Base-by-base conservation (phyloP, 2,113 vertebrate genomes). In the Forbesichthys agassizii region DNA sequence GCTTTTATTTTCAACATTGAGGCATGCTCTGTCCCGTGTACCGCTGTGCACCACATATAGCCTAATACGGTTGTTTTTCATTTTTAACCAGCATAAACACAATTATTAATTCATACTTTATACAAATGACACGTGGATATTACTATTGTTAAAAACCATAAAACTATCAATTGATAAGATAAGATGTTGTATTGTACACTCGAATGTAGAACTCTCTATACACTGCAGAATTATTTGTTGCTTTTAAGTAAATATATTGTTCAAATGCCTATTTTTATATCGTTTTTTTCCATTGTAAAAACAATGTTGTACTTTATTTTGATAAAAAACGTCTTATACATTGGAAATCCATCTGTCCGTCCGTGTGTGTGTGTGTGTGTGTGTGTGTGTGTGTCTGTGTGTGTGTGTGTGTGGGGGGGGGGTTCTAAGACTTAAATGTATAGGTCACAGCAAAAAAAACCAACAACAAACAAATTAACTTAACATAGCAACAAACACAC, bases 301-400 rank as follows among this genome's bases (percentile, higher is more conserved):
- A 69, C n/a, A 12, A 33, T 56, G 10, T n/a, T 27, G 61, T n/a
- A 55, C 61, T 33, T 42, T n/a, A 54, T 12, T 57, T 1, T 18
- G 10, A 33, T 20, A 61, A 8, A 27, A 20, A 9, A 58, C 48
- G 42, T 58, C 27, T 58, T 33, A 42, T 49, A 49, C 54, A 78
- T 84, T 84, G 81, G 79, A 79, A 81, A 33, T 58, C 33, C n/a
- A n/a, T n/a, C n/a, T n/a, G 62, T 73, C 76, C 77, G 74, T 78
- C 46, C 9, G 20, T 27, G 16, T 68, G 33, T 75, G 36, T 75
- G 62, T 73, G 64, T 3, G 47, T 11, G 5, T 57, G 6, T 71
- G 11, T 68, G 48, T 13, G 27, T 60, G 56, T 9, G 9, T 11
- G 11, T 48, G 11, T 18, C 18, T 61, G 33, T 61, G 51, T 8